Evolutionary conservation across 2,113 vertebrate genomes (phyloP), one percentile per base, ranked within the genome.

Genomic region (Tyrannus savana): DNA sequence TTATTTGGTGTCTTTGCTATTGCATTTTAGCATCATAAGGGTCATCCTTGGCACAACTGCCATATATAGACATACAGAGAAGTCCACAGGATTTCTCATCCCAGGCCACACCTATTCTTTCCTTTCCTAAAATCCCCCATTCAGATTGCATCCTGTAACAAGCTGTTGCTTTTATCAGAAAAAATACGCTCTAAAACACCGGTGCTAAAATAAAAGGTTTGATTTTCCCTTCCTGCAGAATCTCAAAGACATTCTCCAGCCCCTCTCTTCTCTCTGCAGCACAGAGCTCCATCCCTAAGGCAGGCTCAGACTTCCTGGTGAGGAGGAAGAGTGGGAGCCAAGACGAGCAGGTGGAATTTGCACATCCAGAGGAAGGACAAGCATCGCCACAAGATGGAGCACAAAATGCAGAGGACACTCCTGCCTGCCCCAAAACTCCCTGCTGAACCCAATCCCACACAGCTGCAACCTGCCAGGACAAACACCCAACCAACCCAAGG

Each of bases 341-440:
- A 53, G 35, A 56, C 0, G 14, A 59, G 31, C 53, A 42, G 81
- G 41, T 4, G 35, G 41, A 41, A 83, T 56, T 72, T 62, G 66
- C 42, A 50, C 35, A 52, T n/a, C 14, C 2, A 3, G 72, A 30
- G 5, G 4, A 33, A 33, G 42, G 42, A 7, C 33, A n/a, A 21
- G 12, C 1, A 2, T 39, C 9, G 0, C 92, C 96, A 95, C 95
- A 93, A 94, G 95, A 93, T 88, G 94, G 96, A 90, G 95, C 83
- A 97, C 87, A 90, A 63, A 89, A 95, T 81, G 82, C 90, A 81
- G 73, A 80, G 85, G 71, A 66, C 50, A 23, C 41, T 73, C 27
- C 75, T 53, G 67, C 5, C n/a, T 11, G 10, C 71, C 71, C 23
- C 5, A 0, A 16, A 67, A 52, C 39, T 90, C 31, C 60, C 46